Base-by-base conservation (phyloP, 2,113 vertebrate genomes). In the Cyanocitta stelleri region DNA sequence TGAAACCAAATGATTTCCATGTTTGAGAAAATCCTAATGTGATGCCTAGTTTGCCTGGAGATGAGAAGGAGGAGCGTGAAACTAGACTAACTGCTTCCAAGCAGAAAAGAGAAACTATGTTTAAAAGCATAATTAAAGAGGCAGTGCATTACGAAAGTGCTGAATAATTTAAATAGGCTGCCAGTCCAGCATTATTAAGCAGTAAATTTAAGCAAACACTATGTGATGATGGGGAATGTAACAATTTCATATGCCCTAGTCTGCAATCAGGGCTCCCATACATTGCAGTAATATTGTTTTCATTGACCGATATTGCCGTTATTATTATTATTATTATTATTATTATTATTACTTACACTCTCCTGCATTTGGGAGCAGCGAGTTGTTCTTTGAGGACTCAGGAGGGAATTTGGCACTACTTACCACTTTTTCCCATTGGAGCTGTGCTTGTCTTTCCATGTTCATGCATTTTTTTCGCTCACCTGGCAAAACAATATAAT, bases 111-210 rank as follows among this genome's bases (percentile, higher is more conserved):
- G 86, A 89, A 96, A 76, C 93, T 87, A 17, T 48, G 49, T 84
- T 96, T 96, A 85, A 93, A 92, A 96, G 79, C 64, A 61, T 96
- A 93, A 96, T 96, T 89, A 96, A 89, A 96, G 79, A 86, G 66
- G 68, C 54, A 96, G 51, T 13, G 35, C 67, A 69, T 95, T 93
- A 87, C 27, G 43, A 79, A 95, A 96, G 88, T 75, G 68, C 84
- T 95, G 89, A 95, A 71, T 93, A 96, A 96, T 95, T 78, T 75
- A 89, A 96, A 85, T 4, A 27, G 58, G 16, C 48, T 97, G 86
- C 46, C 62, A 87, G 72, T 89, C 71, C 76, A 79, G 58, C 88
- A 94, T 80, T 78, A 84, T 79, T 88, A 85, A 89, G 49, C 83
- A 91, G 68, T 73, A 84, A 66, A 88, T 86, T 92, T 93, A 95